Evolutionary conservation across 2,888 invertebrate genomes (phyloP), one percentile per base, ranked within the genome.

Genomic region (Biston stratarius): DNA sequence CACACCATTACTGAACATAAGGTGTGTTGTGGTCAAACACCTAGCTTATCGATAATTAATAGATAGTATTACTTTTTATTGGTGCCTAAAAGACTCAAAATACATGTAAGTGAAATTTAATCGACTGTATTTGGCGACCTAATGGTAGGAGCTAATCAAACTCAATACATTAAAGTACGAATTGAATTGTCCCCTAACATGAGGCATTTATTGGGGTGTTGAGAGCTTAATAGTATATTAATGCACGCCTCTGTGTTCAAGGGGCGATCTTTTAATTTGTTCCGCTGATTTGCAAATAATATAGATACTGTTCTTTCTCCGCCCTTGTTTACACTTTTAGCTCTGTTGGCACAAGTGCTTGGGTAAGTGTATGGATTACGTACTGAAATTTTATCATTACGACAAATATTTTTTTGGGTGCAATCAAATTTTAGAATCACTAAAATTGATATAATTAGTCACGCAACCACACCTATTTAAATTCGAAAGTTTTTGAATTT

Each of bases 211-310:
- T 75, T 72, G 74, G 84, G 80, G 81, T 83, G 78, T 81, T 63
- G 81, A 86, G 80, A 70, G 77, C 75, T 84, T 90, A 91, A 92
- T 91, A 83, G 88, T 81, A 77, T 87, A 87, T 83, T 88, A 89
- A 92, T 91, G 83, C 85, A 80, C 83, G 79, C 85, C 85, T 85
- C 80, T 81, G 78, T 86, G 86, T 82, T 79, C 76, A 75, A 74
- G 81, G 85, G 86, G 87, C 72, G 86, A 84, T 83, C 83, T 85
- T 83, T 86, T 87, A 92, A 92, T 92, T 92, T 91, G 90, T 88
- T 88, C 74, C 83, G 87, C 89, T 87, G 89, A 91, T 90, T 90
- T 85, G 87, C 88, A 87, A 90, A 89, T 84, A 86, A 59, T 48
- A 45, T 53, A 15, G 36, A 15, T 24, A 56, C 12, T 77, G 77